phyloP scores from a whole-genome alignment of 1,140 invertebrate species.

The Elysia chlorotica region DNA sequence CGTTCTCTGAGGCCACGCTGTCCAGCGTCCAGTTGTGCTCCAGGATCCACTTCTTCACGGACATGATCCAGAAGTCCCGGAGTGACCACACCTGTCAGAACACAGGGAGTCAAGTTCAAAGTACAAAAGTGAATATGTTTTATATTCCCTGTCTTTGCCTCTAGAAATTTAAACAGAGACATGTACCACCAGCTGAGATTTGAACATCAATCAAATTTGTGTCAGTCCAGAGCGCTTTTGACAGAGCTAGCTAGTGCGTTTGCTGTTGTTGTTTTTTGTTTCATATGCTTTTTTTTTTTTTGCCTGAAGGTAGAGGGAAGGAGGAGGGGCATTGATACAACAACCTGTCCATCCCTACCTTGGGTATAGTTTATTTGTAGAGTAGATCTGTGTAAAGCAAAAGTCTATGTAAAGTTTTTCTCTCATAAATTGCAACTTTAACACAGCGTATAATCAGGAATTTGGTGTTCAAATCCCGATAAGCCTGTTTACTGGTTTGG shows the following conservation, averaged over 20 bases:
- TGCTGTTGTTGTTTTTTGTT: too few species aligned
- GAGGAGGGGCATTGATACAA: too few species aligned
- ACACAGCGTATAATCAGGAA: too few species aligned
- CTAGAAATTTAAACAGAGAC: not conserved
- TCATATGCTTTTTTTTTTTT: too few species aligned
- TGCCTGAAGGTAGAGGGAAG: too few species aligned
- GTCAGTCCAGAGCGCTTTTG: not conserved
- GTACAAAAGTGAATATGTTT: not conserved
- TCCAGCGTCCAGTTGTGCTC: constrained; percentile 50
- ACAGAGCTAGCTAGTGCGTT: not conserved
- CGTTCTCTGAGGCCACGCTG: constrained; percentile 21
- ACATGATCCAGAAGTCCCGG: constrained; percentile 43
- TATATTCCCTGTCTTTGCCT: not conserved
- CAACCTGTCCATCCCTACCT: too few species aligned
- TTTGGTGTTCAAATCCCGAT: too few species aligned
- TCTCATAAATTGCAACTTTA: too few species aligned
- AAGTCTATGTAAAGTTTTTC: too few species aligned
- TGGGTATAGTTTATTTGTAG: too few species aligned
- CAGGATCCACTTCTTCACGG: constrained; percentile 47
- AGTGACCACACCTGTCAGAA: constrained; percentile 40
- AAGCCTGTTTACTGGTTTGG: too few species aligned
- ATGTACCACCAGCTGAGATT: not conserved
- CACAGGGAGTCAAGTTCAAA: not conserved
- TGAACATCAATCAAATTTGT: not conserved
- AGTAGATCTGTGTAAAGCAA: too few species aligned